phyloP scores from a whole-genome alignment of 2,113 vertebrate genomes.

The Gobio gobio region DNA sequence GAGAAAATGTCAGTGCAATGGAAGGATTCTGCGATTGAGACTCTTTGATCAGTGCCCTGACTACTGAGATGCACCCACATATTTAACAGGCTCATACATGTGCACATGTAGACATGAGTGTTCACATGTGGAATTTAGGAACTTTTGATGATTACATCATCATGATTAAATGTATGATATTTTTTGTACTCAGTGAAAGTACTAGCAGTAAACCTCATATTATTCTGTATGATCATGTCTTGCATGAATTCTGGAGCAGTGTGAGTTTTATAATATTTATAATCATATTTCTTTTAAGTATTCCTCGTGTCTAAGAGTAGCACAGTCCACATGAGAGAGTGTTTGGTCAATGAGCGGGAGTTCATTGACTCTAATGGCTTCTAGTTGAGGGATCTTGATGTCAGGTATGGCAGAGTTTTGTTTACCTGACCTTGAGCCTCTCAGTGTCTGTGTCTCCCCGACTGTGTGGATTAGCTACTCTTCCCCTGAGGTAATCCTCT shows the following conservation, averaged over 20 bases:
- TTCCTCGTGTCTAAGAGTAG: not conserved
- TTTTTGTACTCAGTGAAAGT: not conserved
- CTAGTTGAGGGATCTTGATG: conserved; percentile 39
- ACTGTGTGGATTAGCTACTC: conserved; percentile 54
- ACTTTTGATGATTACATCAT: not conserved
- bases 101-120: not conserved
- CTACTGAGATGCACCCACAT: not conserved
- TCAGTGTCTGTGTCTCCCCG: conserved; percentile 35
- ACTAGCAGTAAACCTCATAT: not conserved
- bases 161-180: not conserved
- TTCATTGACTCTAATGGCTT: conserved; percentile 46
- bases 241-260: not conserved
- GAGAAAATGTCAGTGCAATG: no score
- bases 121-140: not conserved
- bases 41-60: no score
- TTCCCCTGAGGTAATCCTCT: conserved; percentile 47
- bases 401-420: conserved; percentile 50
- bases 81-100: not conserved
- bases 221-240: not conserved
- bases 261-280: not conserved
- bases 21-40: no score
- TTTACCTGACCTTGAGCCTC: conserved; percentile 58
- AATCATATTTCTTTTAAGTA: not conserved
- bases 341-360: conserved; percentile 6
- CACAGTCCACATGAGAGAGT: not conserved